Evolutionary conservation across 30 jellyfish, hydroid and myxozoan genomes (phyloP).

Genomic region (Phacellophora camtschatica): DNA sequence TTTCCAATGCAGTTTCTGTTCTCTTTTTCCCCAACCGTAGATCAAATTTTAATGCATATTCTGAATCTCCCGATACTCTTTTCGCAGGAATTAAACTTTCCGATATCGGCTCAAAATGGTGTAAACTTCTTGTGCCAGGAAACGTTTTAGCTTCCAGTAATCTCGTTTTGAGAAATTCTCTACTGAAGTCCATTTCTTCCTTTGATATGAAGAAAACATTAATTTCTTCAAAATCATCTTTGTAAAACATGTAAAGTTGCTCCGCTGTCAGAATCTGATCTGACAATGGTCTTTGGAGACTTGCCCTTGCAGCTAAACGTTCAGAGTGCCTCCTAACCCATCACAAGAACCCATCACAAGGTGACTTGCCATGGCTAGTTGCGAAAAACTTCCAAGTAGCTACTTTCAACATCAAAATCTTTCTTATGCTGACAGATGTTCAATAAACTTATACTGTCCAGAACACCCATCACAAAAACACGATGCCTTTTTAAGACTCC

Average conservation of each 20-base stretch:
- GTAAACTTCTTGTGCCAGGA: conserved; percentile 53
- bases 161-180: conserved; percentile 26
- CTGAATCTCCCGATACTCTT: conserved; percentile 21
- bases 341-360: conserved; percentile 12
- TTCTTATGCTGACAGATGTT: background rate
- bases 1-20: background rate
- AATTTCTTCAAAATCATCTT: conserved; percentile 12
- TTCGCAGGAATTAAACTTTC: conserved; percentile 4
- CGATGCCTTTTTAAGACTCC: background rate
- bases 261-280: conserved; percentile 54
- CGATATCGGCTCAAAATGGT: conserved; percentile 40
- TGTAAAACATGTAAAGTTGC: conserved; percentile 12
- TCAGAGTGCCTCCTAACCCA: conserved; percentile 26
- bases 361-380: background rate
- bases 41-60: background rate
- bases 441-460: conserved; percentile 23
- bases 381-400: background rate
- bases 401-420: conserved; percentile 4
- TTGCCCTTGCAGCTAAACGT: conserved; percentile 55
- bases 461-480: conserved; percentile 60
- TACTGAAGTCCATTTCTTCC: conserved; percentile 8
- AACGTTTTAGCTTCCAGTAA: conserved; percentile 17
- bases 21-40: background rate
- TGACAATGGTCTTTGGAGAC: conserved; percentile 55
- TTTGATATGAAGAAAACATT: background rate